These are phyloP conservation scores for Phrixothrix hirtus DNA, from an alignment of 2,888 invertebrate genomes.

Conservation along the genomic window DNA sequence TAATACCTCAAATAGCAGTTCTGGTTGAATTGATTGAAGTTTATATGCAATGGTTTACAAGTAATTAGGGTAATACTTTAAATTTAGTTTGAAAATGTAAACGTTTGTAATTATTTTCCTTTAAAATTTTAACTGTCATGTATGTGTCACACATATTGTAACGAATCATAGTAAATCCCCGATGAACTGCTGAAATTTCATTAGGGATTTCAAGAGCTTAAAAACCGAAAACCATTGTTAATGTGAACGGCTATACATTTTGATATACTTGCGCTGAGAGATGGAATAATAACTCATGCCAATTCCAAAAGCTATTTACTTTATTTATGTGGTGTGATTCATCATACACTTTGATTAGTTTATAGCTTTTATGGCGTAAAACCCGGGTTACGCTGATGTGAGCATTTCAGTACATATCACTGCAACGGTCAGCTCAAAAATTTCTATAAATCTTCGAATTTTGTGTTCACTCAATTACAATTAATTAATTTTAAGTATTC, in stretches of 20 bases:
- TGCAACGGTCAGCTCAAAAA: constrained; percentile 40
- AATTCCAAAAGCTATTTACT: constrained; percentile 59
- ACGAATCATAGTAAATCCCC: constrained; percentile 32
- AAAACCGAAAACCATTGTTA: constrained; percentile 49
- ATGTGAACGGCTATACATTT: constrained; percentile 53
- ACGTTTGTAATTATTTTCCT: constrained; percentile 3
- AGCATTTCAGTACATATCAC: constrained; percentile 49
- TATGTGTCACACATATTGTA: not conserved
- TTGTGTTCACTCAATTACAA: not conserved
- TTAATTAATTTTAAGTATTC: no score
- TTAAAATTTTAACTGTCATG: not conserved
- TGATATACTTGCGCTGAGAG: constrained; percentile 57
- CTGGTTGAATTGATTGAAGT: constrained; percentile 16
- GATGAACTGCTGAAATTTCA: constrained; percentile 50
- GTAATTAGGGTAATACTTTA: no score
- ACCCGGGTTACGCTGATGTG: constrained; percentile 52
- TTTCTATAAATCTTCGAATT: constrained; percentile 22
- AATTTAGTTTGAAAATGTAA: no score
- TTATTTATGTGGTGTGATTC: constrained; percentile 59
- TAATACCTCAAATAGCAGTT: constrained; percentile 9
- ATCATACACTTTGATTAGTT: constrained; percentile 60
- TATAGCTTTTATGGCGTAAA: constrained; percentile 58
- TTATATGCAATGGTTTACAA: no score
- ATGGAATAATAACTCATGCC: constrained; percentile 59
- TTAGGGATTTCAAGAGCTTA: constrained; percentile 49